These are phyloP conservation scores for Kradibia gibbosae DNA, from an alignment of 1,140 invertebrate genomes.

Conservation along the genomic window DNA sequence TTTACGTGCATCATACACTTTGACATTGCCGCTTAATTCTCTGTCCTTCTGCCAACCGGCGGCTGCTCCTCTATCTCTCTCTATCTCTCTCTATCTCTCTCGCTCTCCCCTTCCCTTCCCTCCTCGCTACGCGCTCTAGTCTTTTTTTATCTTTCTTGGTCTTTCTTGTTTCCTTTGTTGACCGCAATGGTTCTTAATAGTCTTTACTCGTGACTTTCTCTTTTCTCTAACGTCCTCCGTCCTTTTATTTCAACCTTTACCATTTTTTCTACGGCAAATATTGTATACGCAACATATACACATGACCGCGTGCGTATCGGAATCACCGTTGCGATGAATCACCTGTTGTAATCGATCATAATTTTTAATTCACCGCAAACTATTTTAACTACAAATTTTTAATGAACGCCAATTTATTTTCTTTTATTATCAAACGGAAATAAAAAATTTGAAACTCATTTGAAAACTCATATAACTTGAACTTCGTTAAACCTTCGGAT, in stretches of 20 bases:
- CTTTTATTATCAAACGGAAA: too few relatives aligned
- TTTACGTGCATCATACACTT: conserved; percentile 45
- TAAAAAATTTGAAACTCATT: too few relatives aligned
- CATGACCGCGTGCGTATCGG: background rate
- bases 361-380: background rate
- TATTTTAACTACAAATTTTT: background rate
- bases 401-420: background rate
- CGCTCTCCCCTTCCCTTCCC: too few relatives aligned
- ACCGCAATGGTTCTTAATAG: conserved; percentile 27
- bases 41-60: background rate
- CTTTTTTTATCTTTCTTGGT: background rate
- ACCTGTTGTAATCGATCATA: background rate
- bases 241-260: conserved; percentile 8
- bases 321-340: background rate
- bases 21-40: conserved; percentile 31
- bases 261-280: background rate
- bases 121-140: background rate
- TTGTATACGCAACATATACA: background rate
- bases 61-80: background rate
- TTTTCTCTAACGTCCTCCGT: background rate
- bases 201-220: conserved; percentile 16
- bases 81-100: background rate
- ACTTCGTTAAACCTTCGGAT: too few relatives aligned
- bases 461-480: too few relatives aligned
- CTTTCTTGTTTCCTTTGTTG: conserved; percentile 20